Percentiles rank a stretch among this genome's conserved stretches.
Conservation (phyloP, 2,888 invertebrate species). For the Hecatera dysodea region DNA sequence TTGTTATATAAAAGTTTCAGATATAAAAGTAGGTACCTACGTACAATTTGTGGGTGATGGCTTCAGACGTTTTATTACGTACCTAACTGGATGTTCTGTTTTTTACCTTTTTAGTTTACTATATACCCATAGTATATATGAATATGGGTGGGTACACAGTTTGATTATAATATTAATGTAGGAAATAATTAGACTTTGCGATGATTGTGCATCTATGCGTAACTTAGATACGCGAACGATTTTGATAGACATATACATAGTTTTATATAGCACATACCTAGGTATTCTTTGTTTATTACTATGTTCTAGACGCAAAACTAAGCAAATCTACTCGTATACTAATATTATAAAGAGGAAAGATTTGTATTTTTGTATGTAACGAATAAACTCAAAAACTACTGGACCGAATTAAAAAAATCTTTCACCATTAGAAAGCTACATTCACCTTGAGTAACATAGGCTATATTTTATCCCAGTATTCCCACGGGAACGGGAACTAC, state of each 20-base stretch:
- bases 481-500: too few relatives aligned
- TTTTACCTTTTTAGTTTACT: slow-evolving; percentile 23
- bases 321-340: neutral
- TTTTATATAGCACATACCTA: neutral
- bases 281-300: slow-evolving; percentile 1
- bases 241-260: neutral
- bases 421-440: too few relatives aligned
- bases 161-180: slow-evolving; percentile 24
- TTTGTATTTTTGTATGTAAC: too few relatives aligned
- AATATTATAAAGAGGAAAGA: too few relatives aligned
- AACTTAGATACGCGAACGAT: slow-evolving; percentile 21
- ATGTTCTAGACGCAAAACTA: neutral
- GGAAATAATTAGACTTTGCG: neutral
- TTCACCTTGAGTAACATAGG: too few relatives aligned
- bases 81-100: neutral
- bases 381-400: too few relatives aligned
- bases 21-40: slow-evolving; percentile 4
- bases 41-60: neutral
- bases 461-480: too few relatives aligned
- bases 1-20: slow-evolving; percentile 13
- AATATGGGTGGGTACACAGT: slow-evolving; percentile 1
- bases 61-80: slow-evolving; percentile 13
- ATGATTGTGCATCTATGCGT: neutral
- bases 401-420: too few relatives aligned
- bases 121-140: slow-evolving; percentile 17